Evolutionary conservation across 2,113 vertebrate genomes (phyloP), one percentile per base, ranked within the genome.

Genomic region (Gorsachius goisagi): DNA sequence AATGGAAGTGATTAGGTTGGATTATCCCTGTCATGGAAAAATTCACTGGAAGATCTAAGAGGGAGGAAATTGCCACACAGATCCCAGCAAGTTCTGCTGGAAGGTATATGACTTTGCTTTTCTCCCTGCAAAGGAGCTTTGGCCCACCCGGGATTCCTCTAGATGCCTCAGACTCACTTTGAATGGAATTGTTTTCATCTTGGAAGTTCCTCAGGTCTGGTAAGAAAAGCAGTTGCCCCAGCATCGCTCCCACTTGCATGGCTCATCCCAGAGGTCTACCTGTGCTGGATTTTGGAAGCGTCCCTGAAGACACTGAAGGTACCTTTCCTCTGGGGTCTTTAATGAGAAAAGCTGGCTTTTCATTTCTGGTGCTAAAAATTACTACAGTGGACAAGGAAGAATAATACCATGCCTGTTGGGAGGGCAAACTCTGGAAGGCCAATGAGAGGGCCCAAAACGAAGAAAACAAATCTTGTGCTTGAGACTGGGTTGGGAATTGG

Each of bases 1-100:
- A 96, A 96, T 93, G 90, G 96, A 96, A 92, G 86, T 87, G 88
- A 95, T 96, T 96, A 96, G 35, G 45, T 39, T 92, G 83, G 93
- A 93, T 96, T 94, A 95, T 85, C 73, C 62, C 24, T 89, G 93
- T 90, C 79, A 96, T 92, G 92, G 92, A 90, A 94, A 94, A 95
- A 92, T 74, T 78, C 58, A 90, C 85, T 71, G 55, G 81, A 91
- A 89, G 91, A 87, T 72, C 75, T 72, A 30, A 88, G 83, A 78
- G 85, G 82, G 60, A 84, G 75, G 68, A 88, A 93, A 85, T 91
- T 85, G 78, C 71, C 35, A 68, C 69, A 63, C 67, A 93, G 66
- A 85, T 83, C 64, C 63, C 68, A 86, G 72, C 79, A 85, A 81
- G 80, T 78, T 88, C 79, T 94, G 59, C 56, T 68, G 83, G 52